Evolutionary conservation across 2,888 invertebrate species (phyloP), one percentile per base, ranked within the genome.

Genomic region (Sisyra terminalis): DNA sequence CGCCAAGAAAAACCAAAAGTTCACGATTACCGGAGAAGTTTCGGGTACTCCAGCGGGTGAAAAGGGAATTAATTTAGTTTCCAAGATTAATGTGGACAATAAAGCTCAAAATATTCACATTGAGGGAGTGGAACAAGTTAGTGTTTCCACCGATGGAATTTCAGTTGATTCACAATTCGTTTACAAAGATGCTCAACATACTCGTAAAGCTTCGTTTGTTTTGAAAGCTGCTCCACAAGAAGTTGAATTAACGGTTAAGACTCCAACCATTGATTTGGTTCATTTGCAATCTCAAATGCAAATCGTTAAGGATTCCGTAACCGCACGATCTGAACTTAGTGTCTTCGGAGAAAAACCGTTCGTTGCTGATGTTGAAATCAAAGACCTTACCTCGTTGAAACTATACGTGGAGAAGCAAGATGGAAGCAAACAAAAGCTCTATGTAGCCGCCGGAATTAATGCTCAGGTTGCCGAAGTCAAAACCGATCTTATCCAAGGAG

Each of bases 401-500:
- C 68, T 16, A 35, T n/a, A 29, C 35, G 29, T 39, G 6, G 16
- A 8, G 29, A 36, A 49, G 44, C 47, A 39, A 41, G 24, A 24
- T 24, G 24, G 24, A 24, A 24, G 24, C 24, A 63, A 66, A 1
- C 66, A 70, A 46, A 74, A 73, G 50, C 53, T 77, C 1, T 61
- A 64, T 7, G 55, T 72, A 11, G 63, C 69, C 29, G 69, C 71
- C 2, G 72, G 70, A 49, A 49, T 75, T 38, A 66, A 72, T 0
- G 75, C 75, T 42, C 71, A 76, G 55, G 64, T 73, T 2, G 67
- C 74, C 3, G 75, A 77, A 52, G 52, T 76, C 46, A 67, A 71
- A 38, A 70, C 71, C 0, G 73, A 76, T 49, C 55, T 66, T 45
- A 49, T 66, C 29, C 63, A 71, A 3, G 65, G 66, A 2, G 69